Base-by-base conservation (phyloP, 2,888 invertebrate genomes). In the Melieria crassipennis region DNA sequence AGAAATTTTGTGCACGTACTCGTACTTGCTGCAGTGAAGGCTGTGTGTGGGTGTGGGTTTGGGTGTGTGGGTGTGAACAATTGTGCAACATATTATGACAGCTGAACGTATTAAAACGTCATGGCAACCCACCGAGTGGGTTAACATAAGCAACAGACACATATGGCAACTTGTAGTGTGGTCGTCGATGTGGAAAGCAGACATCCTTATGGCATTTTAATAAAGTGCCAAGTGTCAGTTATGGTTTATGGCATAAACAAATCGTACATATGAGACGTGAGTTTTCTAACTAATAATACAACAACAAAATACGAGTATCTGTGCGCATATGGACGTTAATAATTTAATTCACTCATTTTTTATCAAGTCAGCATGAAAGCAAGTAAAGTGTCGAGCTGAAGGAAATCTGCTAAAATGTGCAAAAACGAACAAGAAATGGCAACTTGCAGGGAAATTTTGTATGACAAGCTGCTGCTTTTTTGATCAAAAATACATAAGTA, bases 161-260 rank as follows among this genome's bases (percentile, higher is more conserved):
- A 52, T 52, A 13, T 52, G 5, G n/a, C 5, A 7, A 7, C 13
- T 30, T 30, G 30, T 30, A 30, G 30, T 30, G 30, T 30, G 1
- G 30, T 3, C 30, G 30, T 30, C 30, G 30, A 30, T 30, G 30
- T 60, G 13, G 52, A 67, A 56, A 47, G 46, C 56, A n/a, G 52
- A 64, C 42, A 16, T 48, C 62, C 57, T 62, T 30, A 62, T 71
- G 62, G 43, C 71, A 66, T 47, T 30, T 45, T 66, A 63, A 71
- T 62, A 58, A 13, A 63, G 62, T 66, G 56, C 57, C 56, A 71
- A 60, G 55, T 71, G 71, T 30, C 30, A 16, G 48, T 63, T 45
- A 10, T 62, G 62, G 30, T 57, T 66, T 16, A 47, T 52, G 48
- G 43, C 50, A 48, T 45, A 11, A 61, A 50, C 43, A 16, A 4